A percentile compares a stretch with the other conserved stretches of the same genome.
phyloP scores from a whole-genome alignment of 2,113 vertebrate genomes.

The Rhodinocichla rosea region DNA sequence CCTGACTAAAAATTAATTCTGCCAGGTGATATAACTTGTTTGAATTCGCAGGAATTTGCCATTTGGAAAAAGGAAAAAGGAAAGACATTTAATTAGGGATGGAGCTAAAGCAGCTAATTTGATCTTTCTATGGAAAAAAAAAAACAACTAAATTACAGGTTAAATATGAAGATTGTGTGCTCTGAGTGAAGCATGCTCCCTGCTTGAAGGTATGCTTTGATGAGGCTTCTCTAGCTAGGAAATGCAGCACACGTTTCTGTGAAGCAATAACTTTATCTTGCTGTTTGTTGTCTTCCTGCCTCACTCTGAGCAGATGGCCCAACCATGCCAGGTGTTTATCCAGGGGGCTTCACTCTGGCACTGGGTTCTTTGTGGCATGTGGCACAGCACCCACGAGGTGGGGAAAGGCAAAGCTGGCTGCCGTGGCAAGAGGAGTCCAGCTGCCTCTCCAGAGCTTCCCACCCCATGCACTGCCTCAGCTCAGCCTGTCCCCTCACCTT shows the following conservation, averaged over 20 bases:
- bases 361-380: neutral
- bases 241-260: neutral
- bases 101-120: conserved; percentile 59
- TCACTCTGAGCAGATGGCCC: neutral
- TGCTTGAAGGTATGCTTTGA: conserved; percentile 59
- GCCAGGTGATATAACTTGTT: conserved; percentile 69
- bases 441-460: neutral
- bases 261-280: neutral
- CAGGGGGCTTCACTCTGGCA: neutral
- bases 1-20: conserved; percentile 68
- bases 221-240: conserved; percentile 1
- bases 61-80: conserved; percentile 54
- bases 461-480: fast-evolving
- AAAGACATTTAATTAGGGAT: conserved; percentile 57
- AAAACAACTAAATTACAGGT: conserved; percentile 34
- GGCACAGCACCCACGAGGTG: fast-evolving
- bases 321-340: neutral
- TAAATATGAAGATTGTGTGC: conserved; percentile 43
- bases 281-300: neutral
- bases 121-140: conserved; percentile 40
- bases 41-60: conserved; percentile 69
- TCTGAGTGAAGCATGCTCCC: conserved; percentile 18
- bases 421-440: neutral
- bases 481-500: neutral
- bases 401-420: neutral